Evolutionary conservation across 2,797 vertebrate genomes (phyloP), one percentile per base, ranked within the genome.

Genomic region (Gallinago solitaria): DNA sequence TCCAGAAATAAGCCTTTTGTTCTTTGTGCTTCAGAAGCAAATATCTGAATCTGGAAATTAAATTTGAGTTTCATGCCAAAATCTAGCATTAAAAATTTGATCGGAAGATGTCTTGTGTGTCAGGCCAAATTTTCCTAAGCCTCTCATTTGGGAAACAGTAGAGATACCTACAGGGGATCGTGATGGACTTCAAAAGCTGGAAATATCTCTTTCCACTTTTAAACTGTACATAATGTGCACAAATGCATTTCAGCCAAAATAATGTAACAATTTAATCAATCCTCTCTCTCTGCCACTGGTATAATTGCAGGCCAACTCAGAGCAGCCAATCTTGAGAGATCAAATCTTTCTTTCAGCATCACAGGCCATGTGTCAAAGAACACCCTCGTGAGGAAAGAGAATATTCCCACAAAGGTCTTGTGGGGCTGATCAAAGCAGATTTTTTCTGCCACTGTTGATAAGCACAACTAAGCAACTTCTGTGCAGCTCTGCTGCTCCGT

Each of bases 91-190:
- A 35, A 9, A 47, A 59, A 35, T 30, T 12, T 65, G 39, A 59
- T 67, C 0, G 0, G 68, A 69, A 92, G 63, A 45, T 1, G 1
- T 87, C 51, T 83, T 1, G 0, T 11, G 4, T 19, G 5, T 37
- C 11, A 3, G 45, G n/a, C 9, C 53, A 67, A 27, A 41, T 41
- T 57, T 35, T 73, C 17, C n/a, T 53, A 61, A 78, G 25, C 9
- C 4, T 61, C 83, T 81, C 11, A 37, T 67, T 68, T 53, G 59
- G 24, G 61, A 90, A 81, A n/a, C 1, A 1, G 10, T 18, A 68
- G 37, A 57, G 27, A 16, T 78, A 23, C 59, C 61, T 33, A 37
- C 59, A 12, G 16, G n/a, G 41, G 24, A 32, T 68, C 33, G 23
- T 3, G 3, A 32, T 67, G 24, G 35, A 43, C 11, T n/a, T 47